These are phyloP conservation scores for Drosophila setifemur DNA, from an alignment of 1,140 invertebrate species.

Conservation along the genomic window DNA sequence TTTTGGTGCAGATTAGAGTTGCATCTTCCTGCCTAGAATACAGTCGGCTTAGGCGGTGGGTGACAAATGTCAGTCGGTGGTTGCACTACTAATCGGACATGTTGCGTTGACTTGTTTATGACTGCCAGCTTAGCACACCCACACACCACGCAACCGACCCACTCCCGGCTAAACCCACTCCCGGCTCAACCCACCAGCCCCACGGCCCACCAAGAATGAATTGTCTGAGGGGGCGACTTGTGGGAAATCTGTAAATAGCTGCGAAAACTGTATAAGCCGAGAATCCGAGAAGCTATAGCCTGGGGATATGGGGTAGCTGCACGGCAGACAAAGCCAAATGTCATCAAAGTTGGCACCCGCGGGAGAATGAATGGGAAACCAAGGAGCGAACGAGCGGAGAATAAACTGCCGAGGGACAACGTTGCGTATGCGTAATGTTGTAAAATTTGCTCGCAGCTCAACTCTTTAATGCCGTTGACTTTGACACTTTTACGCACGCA, in stretches of 20 bases:
- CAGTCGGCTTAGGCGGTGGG: slow-evolving; percentile 44
- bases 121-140: slow-evolving; percentile 69
- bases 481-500: slow-evolving; percentile 29
- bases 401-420: slow-evolving; percentile 41
- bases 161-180: neutral
- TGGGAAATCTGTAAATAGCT: slow-evolving; percentile 80
- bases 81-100: slow-evolving; percentile 80
- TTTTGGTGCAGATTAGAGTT: slow-evolving; percentile 48
- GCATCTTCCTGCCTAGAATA: slow-evolving; percentile 7
- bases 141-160: slow-evolving; percentile 22
- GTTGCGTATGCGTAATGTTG: slow-evolving; percentile 71
- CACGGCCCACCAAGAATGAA: slow-evolving; percentile 11
- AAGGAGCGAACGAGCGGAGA: neutral
- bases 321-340: slow-evolving; percentile 45
- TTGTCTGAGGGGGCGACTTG: slow-evolving; percentile 51
- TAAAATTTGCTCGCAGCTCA: slow-evolving; percentile 30
- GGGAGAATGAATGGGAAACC: slow-evolving; percentile 32
- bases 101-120: slow-evolving; percentile 80
- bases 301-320: slow-evolving; percentile 12
- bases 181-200: neutral
- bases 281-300: slow-evolving; percentile 23
- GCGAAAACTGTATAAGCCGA: slow-evolving; percentile 66
- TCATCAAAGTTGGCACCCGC: slow-evolving; percentile 54
- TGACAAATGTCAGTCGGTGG: slow-evolving; percentile 78
- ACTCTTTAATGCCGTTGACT: slow-evolving; percentile 50